Conservation (phyloP, 2,888 invertebrate genomes). For the Prosapia bicincta region DNA sequence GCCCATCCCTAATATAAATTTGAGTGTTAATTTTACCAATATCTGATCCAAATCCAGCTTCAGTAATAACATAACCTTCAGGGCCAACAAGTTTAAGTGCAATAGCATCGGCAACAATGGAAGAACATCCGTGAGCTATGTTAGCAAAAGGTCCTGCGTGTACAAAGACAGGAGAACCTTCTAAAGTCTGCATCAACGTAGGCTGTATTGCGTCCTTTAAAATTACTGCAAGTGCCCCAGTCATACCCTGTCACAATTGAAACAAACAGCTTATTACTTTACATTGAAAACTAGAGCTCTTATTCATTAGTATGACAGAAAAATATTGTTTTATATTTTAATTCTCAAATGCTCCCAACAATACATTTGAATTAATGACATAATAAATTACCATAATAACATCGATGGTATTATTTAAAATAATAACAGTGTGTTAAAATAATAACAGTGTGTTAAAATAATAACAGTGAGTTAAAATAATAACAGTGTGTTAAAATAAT, state of each 20-base stretch:
- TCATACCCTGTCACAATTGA: constrained; percentile 66
- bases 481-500: too few relatives aligned
- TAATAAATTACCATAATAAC: too few relatives aligned
- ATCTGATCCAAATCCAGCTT: constrained; percentile 98
- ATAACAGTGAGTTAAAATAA: too few relatives aligned
- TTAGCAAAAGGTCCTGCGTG: constrained; percentile 99
- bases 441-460: too few relatives aligned
- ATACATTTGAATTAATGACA: not conserved
- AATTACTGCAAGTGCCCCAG: constrained; percentile 91
- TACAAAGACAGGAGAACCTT: constrained; percentile 93
- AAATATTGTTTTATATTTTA: not conserved
- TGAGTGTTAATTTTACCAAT: constrained; percentile 75
- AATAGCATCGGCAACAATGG: constrained; percentile 90
- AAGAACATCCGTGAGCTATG: constrained; percentile 98
- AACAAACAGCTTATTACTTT: constrained; percentile 78
- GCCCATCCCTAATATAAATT: too few relatives aligned
- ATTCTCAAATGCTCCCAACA: not conserved
- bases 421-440: too few relatives aligned
- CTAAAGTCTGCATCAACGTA: constrained; percentile 94
- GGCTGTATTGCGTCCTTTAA: constrained; percentile 94
- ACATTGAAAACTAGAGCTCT: constrained; percentile 50
- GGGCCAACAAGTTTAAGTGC: constrained; percentile 90
- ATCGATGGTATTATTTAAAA: too few relatives aligned
- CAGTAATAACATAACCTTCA: constrained; percentile 91
- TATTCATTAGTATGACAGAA: not conserved